These are phyloP conservation scores for Heliconius ethilla DNA, from an alignment of 2,888 invertebrate genomes.

Conservation along the genomic window DNA sequence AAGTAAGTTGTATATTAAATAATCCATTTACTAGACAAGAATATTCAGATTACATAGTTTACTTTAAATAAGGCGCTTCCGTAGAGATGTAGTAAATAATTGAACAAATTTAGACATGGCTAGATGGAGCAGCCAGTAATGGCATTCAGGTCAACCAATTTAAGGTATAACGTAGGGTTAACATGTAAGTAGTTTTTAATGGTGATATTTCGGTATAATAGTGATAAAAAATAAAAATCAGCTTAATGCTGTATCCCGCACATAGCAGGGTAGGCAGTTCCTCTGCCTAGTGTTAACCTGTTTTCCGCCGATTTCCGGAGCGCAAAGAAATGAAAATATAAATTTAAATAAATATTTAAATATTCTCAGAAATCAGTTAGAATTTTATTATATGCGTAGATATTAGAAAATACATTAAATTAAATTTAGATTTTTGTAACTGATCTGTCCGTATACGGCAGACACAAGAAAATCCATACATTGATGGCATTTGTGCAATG, in stretches of 20 bases:
- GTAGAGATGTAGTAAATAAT: slow-evolving; percentile 65
- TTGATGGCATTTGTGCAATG: too few relatives aligned
- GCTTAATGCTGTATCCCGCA: too few relatives aligned
- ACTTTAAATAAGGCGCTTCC: slow-evolving; percentile 70
- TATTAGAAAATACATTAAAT: too few relatives aligned
- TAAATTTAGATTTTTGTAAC: too few relatives aligned
- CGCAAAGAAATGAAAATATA: too few relatives aligned
- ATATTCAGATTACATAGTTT: slow-evolving; percentile 46
- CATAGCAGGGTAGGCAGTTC: too few relatives aligned
- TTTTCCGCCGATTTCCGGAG: too few relatives aligned
- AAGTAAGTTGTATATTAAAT: neutral
- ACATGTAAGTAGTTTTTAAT: neutral
- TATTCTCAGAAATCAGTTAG: neutral
- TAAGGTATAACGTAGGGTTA: slow-evolving; percentile 40
- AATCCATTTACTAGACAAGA: slow-evolving; percentile 1
- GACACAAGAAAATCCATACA: too few relatives aligned
- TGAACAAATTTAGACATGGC: slow-evolving; percentile 56
- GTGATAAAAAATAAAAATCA: neutral
- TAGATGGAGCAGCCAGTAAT: slow-evolving; percentile 29
- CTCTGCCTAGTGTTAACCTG: too few relatives aligned
- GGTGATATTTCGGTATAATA: neutral
- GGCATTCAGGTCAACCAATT: slow-evolving; percentile 48
- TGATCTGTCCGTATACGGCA: too few relatives aligned
- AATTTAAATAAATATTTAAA: neutral
- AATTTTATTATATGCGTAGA: too few relatives aligned